A percentile compares a stretch with the other conserved stretches of the same genome.
Evolutionary conservation across 2,113 vertebrate genomes (phyloP).

Genomic region (Maccullochella peelii): DNA sequence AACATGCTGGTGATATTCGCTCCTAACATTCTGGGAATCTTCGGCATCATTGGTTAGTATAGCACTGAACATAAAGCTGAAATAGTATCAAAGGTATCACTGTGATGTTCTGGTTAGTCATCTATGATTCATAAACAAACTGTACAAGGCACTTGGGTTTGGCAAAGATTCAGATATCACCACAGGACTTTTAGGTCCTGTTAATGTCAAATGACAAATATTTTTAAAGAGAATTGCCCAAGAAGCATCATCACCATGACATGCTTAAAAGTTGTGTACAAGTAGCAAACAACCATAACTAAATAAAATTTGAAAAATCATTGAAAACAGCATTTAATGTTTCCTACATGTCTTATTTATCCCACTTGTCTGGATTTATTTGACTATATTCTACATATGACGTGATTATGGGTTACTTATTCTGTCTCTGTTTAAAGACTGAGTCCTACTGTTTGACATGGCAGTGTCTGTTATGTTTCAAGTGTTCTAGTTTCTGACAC

Average conservation of each 20-base stretch:
- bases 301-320: background rate
- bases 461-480: constrained; percentile 7
- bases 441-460: background rate
- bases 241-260: background rate
- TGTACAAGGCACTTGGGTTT: background rate
- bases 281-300: background rate
- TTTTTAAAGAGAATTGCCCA: background rate
- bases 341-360: background rate
- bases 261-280: background rate
- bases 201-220: background rate
- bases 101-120: background rate
- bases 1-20: constrained; percentile 98
- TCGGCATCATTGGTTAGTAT: constrained; percentile 93
- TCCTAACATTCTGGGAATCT: constrained; percentile 97
- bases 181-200: background rate
- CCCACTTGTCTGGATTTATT: background rate
- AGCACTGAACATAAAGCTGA: background rate
- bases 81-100: background rate
- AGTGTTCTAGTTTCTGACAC: background rate
- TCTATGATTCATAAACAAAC: background rate
- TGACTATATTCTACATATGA: background rate
- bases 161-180: no score
- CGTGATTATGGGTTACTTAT: constrained; percentile 36
- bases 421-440: constrained; percentile 35
- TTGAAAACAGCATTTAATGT: background rate